Base-by-base conservation (phyloP, 2,113 vertebrate genomes). In the Sander vitreus region DNA sequence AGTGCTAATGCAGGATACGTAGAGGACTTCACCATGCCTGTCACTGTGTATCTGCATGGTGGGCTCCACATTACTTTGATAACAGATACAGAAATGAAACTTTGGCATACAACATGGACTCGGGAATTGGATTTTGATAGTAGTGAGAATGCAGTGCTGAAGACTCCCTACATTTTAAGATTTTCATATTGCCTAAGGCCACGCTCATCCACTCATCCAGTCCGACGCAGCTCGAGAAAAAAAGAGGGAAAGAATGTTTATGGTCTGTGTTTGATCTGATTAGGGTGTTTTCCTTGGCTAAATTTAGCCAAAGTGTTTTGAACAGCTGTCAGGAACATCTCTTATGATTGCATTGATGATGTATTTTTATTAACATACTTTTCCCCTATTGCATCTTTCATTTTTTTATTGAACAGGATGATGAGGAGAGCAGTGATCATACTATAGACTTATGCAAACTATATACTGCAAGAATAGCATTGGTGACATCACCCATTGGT, bases 281-380 rank as follows among this genome's bases (percentile, higher is more conserved):
- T 70, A 53, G 64, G 73, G 25, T 67, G 39, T 75, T 73, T 53
- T 81, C 66, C 4, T 8, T 54, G 4, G 36, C 76, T 76, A 83
- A 78, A 83, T 73, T 67, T 80, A 89, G 48, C 51, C 5, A 1
- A 5, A 3, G 30, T 67, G 77, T 25, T 79, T 72, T 65, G 73
- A 86, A 85, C 67, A 85, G 43, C 33, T 50, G 47, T 81, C 55
- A 69, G 15, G 30, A 15, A 73, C 62, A 69, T 62, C 48, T 75
- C 51, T 39, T 8, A 12, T 85, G 75, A 87, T 85, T 74, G 74
- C 59, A 66, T 27, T 78, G 78, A 89, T 73, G 54, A 74, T 66
- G 13, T 66, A 16, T 63, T 80, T 83, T 70, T 74, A 47, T 82
- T 71, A 57, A 70, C 73, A 75, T 62, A 57, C 58, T 36, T 54